A percentile compares a stretch with the other conserved stretches of the same genome.
phyloP scores from a whole-genome alignment of 2,888 invertebrate genomes.

The Salpingus planirostris region DNA sequence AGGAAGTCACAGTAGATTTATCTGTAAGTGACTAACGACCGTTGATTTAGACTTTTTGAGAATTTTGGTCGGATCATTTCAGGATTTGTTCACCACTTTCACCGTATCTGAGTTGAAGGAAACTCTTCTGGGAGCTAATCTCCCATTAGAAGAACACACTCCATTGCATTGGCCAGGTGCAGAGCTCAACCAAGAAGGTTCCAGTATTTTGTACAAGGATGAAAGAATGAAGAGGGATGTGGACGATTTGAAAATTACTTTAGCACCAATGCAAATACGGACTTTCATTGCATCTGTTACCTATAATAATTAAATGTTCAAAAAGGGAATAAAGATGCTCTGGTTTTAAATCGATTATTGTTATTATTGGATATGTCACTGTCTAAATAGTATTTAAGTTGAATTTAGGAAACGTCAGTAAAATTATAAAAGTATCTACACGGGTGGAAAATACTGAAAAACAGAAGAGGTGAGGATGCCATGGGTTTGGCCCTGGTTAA shows the following conservation, averaged over 20 bases:
- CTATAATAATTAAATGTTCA: too few species aligned
- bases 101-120: constrained; percentile 31
- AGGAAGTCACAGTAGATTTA: constrained; percentile 48
- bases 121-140: constrained; percentile 36
- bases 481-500: too few species aligned
- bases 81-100: constrained; percentile 29
- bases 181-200: neutral
- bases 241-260: constrained; percentile 3
- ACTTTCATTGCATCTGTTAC: constrained; percentile 7
- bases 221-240: neutral
- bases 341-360: too few species aligned
- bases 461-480: too few species aligned
- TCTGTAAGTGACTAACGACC: constrained; percentile 27
- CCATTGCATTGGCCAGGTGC: constrained; percentile 19
- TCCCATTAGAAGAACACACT: constrained; percentile 46
- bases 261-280: constrained; percentile 9
- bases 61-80: constrained; percentile 3
- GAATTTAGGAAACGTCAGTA: too few species aligned
- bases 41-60: neutral
- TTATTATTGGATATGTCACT: too few species aligned
- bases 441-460: too few species aligned
- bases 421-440: too few species aligned
- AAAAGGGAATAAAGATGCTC: too few species aligned
- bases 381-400: too few species aligned
- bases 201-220: constrained; percentile 16